A percentile compares a stretch with the other conserved stretches of the same genome.
These are phyloP conservation scores for Hippolais icterina DNA, from an alignment of 2,113 vertebrate species.

Conservation along the genomic window DNA sequence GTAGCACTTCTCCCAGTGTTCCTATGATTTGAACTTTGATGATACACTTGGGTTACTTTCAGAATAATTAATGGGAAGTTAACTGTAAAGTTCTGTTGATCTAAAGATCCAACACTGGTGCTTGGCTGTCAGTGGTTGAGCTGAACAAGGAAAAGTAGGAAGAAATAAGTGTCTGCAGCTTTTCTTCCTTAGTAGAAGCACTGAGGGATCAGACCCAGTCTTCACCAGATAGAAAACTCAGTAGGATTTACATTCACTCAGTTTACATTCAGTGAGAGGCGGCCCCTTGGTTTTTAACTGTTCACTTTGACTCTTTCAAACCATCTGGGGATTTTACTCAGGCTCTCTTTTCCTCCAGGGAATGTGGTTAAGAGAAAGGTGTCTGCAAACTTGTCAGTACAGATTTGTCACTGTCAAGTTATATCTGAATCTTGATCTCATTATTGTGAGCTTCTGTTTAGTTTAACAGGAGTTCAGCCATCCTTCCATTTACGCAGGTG, in stretches of 20 bases:
- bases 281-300: neutral
- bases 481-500: neutral
- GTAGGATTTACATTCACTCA: neutral
- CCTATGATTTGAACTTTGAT: neutral
- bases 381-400: neutral
- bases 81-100: neutral
- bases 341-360: neutral
- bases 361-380: neutral
- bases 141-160: neutral
- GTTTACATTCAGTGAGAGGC: neutral
- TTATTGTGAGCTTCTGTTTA: neutral
- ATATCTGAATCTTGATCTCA: neutral
- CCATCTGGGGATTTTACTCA: neutral
- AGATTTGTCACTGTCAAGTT: neutral
- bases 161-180: neutral
- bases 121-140: neutral
- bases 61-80: neutral
- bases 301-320: neutral
- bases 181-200: neutral
- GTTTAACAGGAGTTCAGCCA: neutral
- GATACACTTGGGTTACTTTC: neutral
- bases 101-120: neutral
- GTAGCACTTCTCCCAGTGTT: neutral
- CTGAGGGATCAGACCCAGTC: neutral
- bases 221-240: neutral